Evolutionary conservation across 35 echinoderm and acorn worm species (phyloP), one percentile per base, ranked within the genome.

Genomic region (Ptychodera flava): DNA sequence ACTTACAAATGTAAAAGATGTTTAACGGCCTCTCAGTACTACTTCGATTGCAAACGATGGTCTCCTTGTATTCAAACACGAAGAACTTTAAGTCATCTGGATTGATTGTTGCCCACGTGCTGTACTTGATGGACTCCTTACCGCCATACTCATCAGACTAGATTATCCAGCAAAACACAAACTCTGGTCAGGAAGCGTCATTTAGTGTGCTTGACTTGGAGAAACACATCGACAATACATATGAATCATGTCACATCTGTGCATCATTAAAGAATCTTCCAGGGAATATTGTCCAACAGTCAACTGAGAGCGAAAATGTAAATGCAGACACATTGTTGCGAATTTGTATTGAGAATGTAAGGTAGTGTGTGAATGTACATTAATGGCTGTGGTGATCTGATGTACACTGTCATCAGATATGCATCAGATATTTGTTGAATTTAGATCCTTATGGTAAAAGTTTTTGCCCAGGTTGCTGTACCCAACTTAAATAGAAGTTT

Each of bases 11-110:
- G 84, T 90, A 33, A 81, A 78, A 78, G 93, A 94, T 86, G 86
- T 95, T 31, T 89, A 95, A 31, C 82, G 88, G 33, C 86, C 91
- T 77, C 89, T 94, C 14, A 76, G 84, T 76, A 82, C 91, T 28
- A 33, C 79, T 22, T 30, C 80, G 76, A 87, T 92, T 31, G 79
- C 93, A 29, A 80, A 77, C 1, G 91, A 92, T 85, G 87, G 87
- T 0, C 87, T 93, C 22, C 83, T 93, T 16, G 83, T 93, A 16
- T 82, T 90, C 30, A 76, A 35, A 29, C 14, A 16, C 34, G 75
- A 86, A 1, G 29, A 81, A 12, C 86, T 87, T 6, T 6, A 81
- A 45, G 1, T 29, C n/a, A 33, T 87, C 32, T 0, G 86, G 89
- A 76, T 78, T 36, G 28, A 91, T 91, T 45, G 34, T 82, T 16